Evolutionary conservation across 2,113 vertebrate species (phyloP).

Genomic region (Zapornia atra): DNA sequence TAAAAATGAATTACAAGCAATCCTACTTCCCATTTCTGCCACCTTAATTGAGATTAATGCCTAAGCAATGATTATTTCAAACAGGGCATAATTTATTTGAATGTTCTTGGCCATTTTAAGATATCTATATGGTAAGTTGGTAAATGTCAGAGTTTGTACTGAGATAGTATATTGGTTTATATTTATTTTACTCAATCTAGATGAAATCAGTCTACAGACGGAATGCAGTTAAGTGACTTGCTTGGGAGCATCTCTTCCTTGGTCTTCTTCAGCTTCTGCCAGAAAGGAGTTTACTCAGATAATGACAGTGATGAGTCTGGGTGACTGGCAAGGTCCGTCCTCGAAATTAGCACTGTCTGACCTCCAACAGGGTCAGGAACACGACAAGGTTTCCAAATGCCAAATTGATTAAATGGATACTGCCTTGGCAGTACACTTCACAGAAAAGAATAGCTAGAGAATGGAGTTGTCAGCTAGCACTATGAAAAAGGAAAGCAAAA

Average conservation of each 20-base stretch:
- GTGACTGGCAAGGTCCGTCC: not conserved
- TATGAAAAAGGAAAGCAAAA: not conserved
- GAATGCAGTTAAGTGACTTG: not conserved
- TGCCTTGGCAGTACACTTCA: not conserved
- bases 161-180: not conserved
- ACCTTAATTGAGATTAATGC: not conserved
- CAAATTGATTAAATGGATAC: not conserved
- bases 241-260: not conserved
- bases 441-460: not conserved
- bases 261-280: not conserved
- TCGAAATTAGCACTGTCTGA: no score
- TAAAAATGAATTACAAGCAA: not conserved
- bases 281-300: not conserved
- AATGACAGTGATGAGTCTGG: not conserved
- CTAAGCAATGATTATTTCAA: constrained; percentile 6
- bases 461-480: not conserved
- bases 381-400: not conserved
- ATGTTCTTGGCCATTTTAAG: not conserved
- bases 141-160: not conserved
- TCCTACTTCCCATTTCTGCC: not conserved
- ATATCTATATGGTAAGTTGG: not conserved
- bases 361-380: no score
- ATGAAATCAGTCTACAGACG: not conserved
- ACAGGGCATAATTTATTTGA: not conserved
- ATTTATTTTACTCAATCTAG: not conserved